phyloP scores from a whole-genome alignment of 2,888 invertebrate genomes.

The Sycophila texana region DNA sequence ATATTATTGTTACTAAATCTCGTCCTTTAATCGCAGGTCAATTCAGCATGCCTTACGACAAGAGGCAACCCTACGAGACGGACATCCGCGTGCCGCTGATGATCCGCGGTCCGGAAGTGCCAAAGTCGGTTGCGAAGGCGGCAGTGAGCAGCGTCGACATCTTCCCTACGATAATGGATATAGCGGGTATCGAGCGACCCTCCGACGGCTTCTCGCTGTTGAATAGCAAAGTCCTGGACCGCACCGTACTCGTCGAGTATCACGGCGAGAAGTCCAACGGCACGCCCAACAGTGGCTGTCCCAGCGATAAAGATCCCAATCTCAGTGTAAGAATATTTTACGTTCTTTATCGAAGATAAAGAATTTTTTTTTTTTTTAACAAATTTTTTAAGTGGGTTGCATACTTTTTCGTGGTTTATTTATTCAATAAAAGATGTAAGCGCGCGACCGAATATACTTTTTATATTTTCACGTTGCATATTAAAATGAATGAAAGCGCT shows the following conservation, averaged over 20 bases:
- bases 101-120: conserved; percentile 85
- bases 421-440: no score
- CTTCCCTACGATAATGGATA: conserved; percentile 87
- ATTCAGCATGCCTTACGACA: conserved; percentile 91
- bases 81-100: conserved; percentile 91
- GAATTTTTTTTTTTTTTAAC: no score
- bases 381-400: no score
- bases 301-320: conserved; percentile 79
- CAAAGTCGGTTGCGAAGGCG: conserved; percentile 75
- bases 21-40: conserved; percentile 80
- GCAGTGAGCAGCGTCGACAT: conserved; percentile 88
- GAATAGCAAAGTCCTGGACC: conserved; percentile 70
- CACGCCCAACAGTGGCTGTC: conserved; percentile 77
- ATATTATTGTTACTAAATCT: no score
- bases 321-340: conserved; percentile 79
- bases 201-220: conserved; percentile 69
- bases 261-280: conserved; percentile 81
- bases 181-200: conserved; percentile 80
- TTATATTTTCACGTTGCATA: no score
- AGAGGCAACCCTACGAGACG: conserved; percentile 92
- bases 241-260: conserved; percentile 87
- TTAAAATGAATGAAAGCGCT: no score
- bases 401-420: no score
- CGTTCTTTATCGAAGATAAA: no score
- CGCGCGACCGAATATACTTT: no score